A percentile compares a stretch with the other conserved stretches of the same genome.
Conservation (phyloP, 1,140 invertebrate species). For the Dryas iulia region DNA sequence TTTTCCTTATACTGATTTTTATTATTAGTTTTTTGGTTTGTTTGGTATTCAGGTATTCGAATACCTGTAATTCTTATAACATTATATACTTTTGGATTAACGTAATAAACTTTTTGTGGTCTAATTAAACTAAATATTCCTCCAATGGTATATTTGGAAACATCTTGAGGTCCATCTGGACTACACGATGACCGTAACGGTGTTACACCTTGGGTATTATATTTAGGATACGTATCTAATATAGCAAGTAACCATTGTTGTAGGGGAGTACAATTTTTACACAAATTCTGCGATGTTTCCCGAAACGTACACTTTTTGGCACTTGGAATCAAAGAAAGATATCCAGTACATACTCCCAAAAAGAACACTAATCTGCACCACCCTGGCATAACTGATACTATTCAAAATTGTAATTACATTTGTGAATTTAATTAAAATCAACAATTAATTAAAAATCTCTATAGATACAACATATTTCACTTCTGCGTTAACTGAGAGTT, state of each 20-base stretch:
- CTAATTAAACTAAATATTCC: neutral
- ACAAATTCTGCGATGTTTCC: neutral
- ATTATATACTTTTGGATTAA: neutral
- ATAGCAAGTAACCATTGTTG: neutral
- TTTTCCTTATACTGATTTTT: neutral
- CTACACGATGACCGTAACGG: neutral
- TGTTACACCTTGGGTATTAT: neutral
- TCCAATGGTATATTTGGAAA: neutral
- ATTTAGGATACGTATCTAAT: neutral
- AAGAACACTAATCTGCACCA: neutral
- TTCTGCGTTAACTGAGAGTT: slow-evolving; percentile 15
- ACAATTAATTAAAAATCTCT: neutral
- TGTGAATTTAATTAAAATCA: neutral
- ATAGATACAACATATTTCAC: neutral
- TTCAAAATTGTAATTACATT: neutral
- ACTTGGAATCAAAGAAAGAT: neutral
- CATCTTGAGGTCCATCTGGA: neutral
- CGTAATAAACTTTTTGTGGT: neutral
- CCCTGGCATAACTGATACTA: neutral
- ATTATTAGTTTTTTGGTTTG: neutral
- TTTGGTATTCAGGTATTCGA: neutral
- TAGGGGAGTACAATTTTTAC: too few relatives aligned
- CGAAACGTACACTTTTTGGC: neutral
- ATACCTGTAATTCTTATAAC: neutral
- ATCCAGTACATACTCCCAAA: neutral